Percentiles rank a stretch among this genome's conserved stretches.
Conservation (phyloP, 2,797 vertebrate species). For the Pygocentrus nattereri region DNA sequence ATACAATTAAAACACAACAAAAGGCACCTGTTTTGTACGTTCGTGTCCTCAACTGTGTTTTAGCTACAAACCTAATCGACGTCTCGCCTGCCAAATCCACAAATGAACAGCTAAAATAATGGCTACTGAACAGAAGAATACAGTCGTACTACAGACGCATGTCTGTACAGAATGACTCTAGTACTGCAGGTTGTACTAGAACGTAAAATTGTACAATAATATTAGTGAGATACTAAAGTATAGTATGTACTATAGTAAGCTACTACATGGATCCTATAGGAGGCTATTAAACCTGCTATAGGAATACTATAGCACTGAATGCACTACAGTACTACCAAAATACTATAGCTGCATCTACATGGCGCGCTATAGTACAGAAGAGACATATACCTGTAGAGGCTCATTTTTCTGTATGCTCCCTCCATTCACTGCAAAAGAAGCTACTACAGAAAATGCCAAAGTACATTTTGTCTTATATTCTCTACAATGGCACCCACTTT, state of each 20-base stretch:
- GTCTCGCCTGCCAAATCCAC: constrained; percentile 58
- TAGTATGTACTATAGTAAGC: constrained; percentile 30
- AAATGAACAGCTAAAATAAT: constrained; percentile 47
- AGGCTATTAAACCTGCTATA: constrained; percentile 23
- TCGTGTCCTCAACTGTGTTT: constrained; percentile 51
- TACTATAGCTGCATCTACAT: constrained; percentile 36
- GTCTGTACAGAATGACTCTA: constrained; percentile 32
- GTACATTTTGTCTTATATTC: constrained; percentile 36
- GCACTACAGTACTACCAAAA: constrained; percentile 41
- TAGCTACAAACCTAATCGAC: constrained; percentile 40
- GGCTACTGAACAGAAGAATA: constrained; percentile 44
- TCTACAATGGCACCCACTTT: constrained; percentile 63
- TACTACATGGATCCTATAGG: constrained; percentile 33
- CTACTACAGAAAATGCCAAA: constrained; percentile 52
- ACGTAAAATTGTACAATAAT: constrained; percentile 26
- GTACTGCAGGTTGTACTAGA: constrained; percentile 44
- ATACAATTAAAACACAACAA: constrained; percentile 62
- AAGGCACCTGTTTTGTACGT: constrained; percentile 76
- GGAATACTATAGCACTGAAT: constrained; percentile 32
- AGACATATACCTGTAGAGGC: constrained; percentile 50
- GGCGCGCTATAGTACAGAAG: constrained; percentile 30
- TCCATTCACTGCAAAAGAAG: constrained; percentile 40
- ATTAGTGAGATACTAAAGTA: constrained; percentile 31
- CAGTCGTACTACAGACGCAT: constrained; percentile 41
- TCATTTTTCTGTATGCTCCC: constrained; percentile 32